A percentile compares a stretch with the other conserved stretches of the same genome.
Conservation (phyloP, 2,113 vertebrate species). For the Pao palembangensis region DNA sequence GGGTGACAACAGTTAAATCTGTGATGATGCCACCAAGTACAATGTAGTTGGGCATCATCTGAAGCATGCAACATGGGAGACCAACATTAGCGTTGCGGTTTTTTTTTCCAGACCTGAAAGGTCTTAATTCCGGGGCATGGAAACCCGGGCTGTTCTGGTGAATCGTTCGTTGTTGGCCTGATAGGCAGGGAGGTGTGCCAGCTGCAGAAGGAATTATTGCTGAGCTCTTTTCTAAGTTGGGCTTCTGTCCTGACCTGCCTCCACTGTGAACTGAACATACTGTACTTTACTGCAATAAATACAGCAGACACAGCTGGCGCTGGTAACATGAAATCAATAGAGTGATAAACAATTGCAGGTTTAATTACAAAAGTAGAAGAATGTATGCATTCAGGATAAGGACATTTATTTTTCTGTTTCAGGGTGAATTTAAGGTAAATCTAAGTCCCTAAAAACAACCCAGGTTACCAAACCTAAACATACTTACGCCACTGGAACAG, state of each 20-base stretch:
- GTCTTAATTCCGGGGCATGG: too few relatives aligned
- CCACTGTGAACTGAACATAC: constrained; percentile 3
- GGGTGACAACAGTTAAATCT: too few relatives aligned
- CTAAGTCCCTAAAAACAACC: background rate
- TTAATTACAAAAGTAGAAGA: constrained; percentile 44
- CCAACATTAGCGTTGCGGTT: too few relatives aligned
- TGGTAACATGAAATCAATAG: background rate
- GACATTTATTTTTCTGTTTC: too few relatives aligned
- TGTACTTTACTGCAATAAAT: background rate
- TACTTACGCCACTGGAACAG: background rate
- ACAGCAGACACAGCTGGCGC: background rate
- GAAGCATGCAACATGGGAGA: background rate
- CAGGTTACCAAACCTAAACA: background rate
- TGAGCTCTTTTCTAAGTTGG: constrained; percentile 41
- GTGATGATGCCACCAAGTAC: background rate
- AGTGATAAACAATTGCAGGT: constrained; percentile 18
- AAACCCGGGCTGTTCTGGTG: constrained; percentile 8
- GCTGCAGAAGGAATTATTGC: constrained; percentile 26
- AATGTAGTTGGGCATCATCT: too few relatives aligned
- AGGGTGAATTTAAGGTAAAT: too few relatives aligned
- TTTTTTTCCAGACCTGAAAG: too few relatives aligned
- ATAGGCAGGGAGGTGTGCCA: constrained; percentile 30
- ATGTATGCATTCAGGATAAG: constrained; percentile 29
- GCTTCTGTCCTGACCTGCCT: constrained; percentile 60
- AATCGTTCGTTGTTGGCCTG: constrained; percentile 43